Evolutionary conservation across 2,888 invertebrate species (phyloP).

Genomic region (Siphlonurus alternatus): DNA sequence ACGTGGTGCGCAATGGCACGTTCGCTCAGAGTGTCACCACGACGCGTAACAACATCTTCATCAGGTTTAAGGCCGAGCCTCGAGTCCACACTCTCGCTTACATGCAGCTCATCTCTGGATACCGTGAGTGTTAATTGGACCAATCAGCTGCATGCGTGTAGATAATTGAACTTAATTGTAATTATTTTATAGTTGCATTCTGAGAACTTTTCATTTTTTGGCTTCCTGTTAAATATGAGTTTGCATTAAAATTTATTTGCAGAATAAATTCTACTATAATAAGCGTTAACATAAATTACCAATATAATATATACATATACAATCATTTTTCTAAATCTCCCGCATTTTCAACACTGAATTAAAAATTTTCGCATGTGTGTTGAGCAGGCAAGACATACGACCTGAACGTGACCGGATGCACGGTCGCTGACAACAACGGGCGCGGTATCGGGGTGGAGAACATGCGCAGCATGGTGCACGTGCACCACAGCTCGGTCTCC

Average conservation of each 20-base stretch:
- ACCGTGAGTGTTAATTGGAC: slow-evolving; percentile 28
- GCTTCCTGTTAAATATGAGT: too few relatives aligned
- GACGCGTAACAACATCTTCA: slow-evolving; percentile 57
- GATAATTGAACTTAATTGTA: not conserved
- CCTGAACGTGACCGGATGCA: slow-evolving; percentile 68
- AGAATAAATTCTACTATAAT: too few relatives aligned
- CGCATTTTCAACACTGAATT: not conserved
- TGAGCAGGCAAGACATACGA: slow-evolving; percentile 53
- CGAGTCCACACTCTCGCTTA: slow-evolving; percentile 58
- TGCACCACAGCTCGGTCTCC: slow-evolving; percentile 65
- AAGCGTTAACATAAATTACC: too few relatives aligned
- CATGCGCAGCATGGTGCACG: slow-evolving; percentile 71
- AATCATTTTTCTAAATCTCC: too few relatives aligned
- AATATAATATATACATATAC: too few relatives aligned
- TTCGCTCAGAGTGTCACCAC: slow-evolving; percentile 79
- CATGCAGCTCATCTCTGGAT: slow-evolving; percentile 58
- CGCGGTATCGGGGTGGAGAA: slow-evolving; percentile 91
- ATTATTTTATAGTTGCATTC: not conserved
- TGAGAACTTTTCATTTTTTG: not conserved
- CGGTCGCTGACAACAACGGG: slow-evolving; percentile 77
- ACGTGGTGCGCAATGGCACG: slow-evolving; percentile 66
- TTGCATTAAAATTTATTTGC: too few relatives aligned
- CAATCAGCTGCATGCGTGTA: too few relatives aligned
- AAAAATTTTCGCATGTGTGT: slow-evolving; percentile 8
- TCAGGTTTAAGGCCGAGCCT: slow-evolving; percentile 59